A percentile compares a stretch with the other conserved stretches of the same genome.
phyloP scores from a whole-genome alignment of 2,113 vertebrate species.

The Rissa tridactyla region DNA sequence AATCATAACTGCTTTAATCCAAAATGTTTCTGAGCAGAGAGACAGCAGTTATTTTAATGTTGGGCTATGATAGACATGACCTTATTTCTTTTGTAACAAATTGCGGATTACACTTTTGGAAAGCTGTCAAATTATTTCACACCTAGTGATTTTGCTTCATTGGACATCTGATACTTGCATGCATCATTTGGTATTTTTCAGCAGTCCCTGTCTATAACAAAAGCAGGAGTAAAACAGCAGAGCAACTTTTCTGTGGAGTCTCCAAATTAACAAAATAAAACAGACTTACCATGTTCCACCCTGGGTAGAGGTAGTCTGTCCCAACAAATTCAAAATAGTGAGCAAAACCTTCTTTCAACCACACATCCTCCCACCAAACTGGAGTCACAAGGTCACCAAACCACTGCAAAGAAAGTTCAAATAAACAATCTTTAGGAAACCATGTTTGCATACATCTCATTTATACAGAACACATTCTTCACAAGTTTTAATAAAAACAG shows the following conservation, averaged over 20 bases:
- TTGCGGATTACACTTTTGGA: slow-evolving; percentile 28
- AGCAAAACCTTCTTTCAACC: slow-evolving; percentile 97
- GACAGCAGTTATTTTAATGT: slow-evolving; percentile 11
- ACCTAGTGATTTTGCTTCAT: slow-evolving; percentile 35
- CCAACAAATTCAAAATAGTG: slow-evolving; percentile 98
- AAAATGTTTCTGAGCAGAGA: slow-evolving; percentile 28
- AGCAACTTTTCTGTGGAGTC: not conserved
- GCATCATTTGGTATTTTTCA: slow-evolving; percentile 31
- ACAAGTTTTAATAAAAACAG: not conserved
- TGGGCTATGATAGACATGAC: not conserved
- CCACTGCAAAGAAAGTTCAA: slow-evolving; percentile 81
- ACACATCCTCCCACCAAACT: slow-evolving; percentile 98
- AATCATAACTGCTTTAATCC: not conserved
- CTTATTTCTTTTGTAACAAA: slow-evolving; percentile 42
- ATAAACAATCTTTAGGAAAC: not conserved
- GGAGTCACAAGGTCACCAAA: slow-evolving; percentile 98
- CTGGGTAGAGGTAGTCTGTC: slow-evolving; percentile 96
- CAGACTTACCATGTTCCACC: slow-evolving; percentile 94
- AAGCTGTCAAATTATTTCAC: slow-evolving; percentile 36
- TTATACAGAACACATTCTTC: not conserved
- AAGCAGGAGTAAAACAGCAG: not conserved
- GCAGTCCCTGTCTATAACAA: not conserved
- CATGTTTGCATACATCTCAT: not conserved
- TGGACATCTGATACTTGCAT: slow-evolving; percentile 10
- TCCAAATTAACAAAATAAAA: not conserved